These are phyloP conservation scores for Cavia porcellus DNA, from an alignment of 2,113 vertebrate genomes.

Conservation along the genomic window DNA sequence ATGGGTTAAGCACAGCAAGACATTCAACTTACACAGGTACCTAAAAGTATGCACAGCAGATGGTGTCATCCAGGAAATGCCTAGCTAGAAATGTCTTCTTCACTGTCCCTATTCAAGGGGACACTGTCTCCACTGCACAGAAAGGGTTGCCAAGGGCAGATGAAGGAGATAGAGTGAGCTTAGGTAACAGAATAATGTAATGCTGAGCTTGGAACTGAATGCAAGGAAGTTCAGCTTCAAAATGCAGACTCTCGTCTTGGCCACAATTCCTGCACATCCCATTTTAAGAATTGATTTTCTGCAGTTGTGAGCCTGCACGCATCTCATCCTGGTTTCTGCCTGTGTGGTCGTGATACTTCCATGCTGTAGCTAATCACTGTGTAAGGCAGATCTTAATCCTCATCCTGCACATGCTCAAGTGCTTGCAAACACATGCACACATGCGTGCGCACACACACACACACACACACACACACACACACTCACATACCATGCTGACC, in stretches of 20 bases:
- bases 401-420: background rate
- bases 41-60: background rate
- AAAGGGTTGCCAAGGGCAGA: background rate
- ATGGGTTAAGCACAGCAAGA: background rate
- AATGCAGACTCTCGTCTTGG: background rate
- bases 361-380: background rate
- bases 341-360: background rate
- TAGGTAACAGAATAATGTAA: background rate
- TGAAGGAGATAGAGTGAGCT: background rate
- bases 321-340: constrained; percentile 30
- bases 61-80: background rate
- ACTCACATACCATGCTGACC: background rate
- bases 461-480: background rate
- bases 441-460: background rate
- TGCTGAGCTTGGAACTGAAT: background rate
- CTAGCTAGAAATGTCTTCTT: background rate
- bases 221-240: background rate
- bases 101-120: background rate
- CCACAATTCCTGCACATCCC: background rate
- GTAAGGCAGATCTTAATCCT: constrained; percentile 20
- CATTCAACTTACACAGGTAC: background rate
- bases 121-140: background rate
- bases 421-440: background rate
- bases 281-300: constrained; percentile 15
- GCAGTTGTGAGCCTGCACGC: background rate